Base-by-base conservation (phyloP, 2,113 vertebrate species). In the Podarcis cretensis region DNA sequence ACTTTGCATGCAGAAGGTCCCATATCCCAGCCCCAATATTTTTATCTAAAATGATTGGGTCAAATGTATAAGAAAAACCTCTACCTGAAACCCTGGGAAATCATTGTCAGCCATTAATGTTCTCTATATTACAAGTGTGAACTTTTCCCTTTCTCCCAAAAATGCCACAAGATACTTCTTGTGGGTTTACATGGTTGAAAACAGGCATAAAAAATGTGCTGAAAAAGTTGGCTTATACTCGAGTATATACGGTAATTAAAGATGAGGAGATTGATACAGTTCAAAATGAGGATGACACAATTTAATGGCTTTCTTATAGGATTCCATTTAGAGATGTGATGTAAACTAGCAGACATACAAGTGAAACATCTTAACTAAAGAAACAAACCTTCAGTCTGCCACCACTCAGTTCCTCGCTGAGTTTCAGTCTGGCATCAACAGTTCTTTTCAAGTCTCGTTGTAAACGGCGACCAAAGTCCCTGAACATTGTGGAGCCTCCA, bases 401-500 rank as follows among this genome's bases (percentile, higher is more conserved):
- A 35, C 99, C 99, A 57, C 99, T 99, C 93, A 99, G 97, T 94
- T 99, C 99, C 95, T 99, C 99, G 83, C 99, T 99, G 96, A 99
- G 97, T 95, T 99, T 99, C 96, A 99, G 98, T 30, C 99, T 96
- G 90, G 98, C 98, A 89, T 99, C 99, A 63, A 99, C 99, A 4
- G 98, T 98, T 92, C 99, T 98, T 97, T 99, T 99, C 92, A 99
- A 95, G 96, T 99, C 99, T 95, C 99, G 97, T 95, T 99, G 98
- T 95, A 99, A 95, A 92, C 99, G 98, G 32, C 99, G 98, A 54
- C 99, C 99, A 1, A 99, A 99, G 96, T 99, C 99, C 95, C 99
- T 98, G 97, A 99, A 99, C 99, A 99, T 99, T 95, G 99, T 99
- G 95, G 99, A 99, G 76, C 99, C 99, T 91, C 99, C 99, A 6